Base-by-base conservation (phyloP, 35 echinoderm and acorn worm genomes). In the Hemicentrotus pulcherrimus region DNA sequence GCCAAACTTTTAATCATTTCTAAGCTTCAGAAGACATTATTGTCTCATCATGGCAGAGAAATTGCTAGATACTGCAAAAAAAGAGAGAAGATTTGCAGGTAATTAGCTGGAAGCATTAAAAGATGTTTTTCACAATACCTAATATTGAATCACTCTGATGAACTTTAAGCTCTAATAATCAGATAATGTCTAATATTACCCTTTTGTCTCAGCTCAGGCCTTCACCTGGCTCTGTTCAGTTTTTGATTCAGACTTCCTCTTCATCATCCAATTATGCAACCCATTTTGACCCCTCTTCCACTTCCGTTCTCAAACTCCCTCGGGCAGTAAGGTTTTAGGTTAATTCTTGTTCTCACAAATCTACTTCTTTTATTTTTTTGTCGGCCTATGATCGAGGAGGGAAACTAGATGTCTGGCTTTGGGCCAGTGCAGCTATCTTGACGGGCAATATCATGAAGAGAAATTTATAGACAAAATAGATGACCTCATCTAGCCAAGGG, bases 191-290 rank as follows among this genome's bases (percentile, higher is more conserved):
- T 22, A 78, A 0, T 78, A 22, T 78, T 78, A 78, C 65, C 8
- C 6, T 8, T 22, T 18, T 78, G 22, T n/a, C 19, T 28, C 4
- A n/a, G 65, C 5, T 18, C 65, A 78, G 28, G 9, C 50, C 50
- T 55, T n/a, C 24, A 78, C 6, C 28, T 78, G 22, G 28, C 7
- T n/a, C 65, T 78, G 19, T 78, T 78, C 65, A 78, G 8, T 28
- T 78, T 78, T 78, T n/a, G 28, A 78, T 78, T 78, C 65, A 78
- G 65, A 78, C 65, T 78, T 78, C 65, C 65, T 78, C 65, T 78
- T n/a, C 19, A 78, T 78, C 65, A 78, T 78, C 65, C 65, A 78
- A 78, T 78, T 78, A 78, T 78, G 65, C 65, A 78, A 78, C 65
- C 65, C 65, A 78, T 78, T 78, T 78, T 78, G 22, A 78, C 65